These are phyloP conservation scores for Microtus pennsylvanicus DNA, from an alignment of 2,113 vertebrate genomes.

Conservation along the genomic window DNA sequence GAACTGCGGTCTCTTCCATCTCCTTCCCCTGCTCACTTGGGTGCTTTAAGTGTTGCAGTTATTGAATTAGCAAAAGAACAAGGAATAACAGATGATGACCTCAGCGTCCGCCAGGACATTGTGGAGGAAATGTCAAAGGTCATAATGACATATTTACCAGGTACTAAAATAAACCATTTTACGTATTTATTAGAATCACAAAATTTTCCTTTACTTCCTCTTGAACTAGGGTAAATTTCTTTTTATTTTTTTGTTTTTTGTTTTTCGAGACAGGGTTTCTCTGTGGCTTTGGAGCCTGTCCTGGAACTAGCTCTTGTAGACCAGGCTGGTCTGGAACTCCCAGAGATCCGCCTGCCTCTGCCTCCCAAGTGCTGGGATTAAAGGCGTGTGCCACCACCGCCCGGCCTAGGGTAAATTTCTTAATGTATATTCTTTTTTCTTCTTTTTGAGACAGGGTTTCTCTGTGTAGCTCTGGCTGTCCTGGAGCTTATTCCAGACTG, in stretches of 20 bases:
- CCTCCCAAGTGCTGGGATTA: too few relatives aligned
- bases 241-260: neutral
- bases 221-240: constrained; percentile 60
- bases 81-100: constrained; percentile 96
- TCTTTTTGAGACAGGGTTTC: neutral
- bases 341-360: too few relatives aligned
- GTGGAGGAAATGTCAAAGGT: constrained; percentile 94
- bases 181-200: constrained; percentile 44
- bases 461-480: neutral
- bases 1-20: constrained; percentile 94
- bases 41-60: constrained; percentile 92
- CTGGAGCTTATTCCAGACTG: neutral
- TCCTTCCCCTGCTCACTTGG: constrained; percentile 91
- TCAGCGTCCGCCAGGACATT: constrained; percentile 90
- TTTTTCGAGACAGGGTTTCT: too few relatives aligned
- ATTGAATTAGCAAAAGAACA: constrained; percentile 90
- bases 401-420: constrained; percentile 31
- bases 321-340: too few relatives aligned
- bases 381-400: too few relatives aligned
- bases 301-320: too few relatives aligned
- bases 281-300: too few relatives aligned
- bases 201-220: neutral
- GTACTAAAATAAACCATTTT: constrained; percentile 85
- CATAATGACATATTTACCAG: constrained; percentile 92
- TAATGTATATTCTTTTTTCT: neutral